These are phyloP conservation scores for Dryococelus australis DNA, from an alignment of 2,888 invertebrate genomes.

Conservation along the genomic window DNA sequence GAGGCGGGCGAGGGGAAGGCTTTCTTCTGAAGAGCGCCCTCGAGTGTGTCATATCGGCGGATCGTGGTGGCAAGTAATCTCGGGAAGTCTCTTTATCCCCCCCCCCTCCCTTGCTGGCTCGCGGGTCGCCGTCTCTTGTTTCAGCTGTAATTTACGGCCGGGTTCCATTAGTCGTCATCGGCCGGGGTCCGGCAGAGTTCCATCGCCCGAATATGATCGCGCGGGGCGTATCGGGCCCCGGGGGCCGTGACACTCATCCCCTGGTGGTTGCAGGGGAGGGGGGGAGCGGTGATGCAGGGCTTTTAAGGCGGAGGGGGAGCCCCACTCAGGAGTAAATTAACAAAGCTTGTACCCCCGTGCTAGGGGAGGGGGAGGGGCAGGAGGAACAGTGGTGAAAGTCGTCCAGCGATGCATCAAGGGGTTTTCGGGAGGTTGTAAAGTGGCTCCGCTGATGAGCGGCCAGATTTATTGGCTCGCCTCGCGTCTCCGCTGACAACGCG, in stretches of 20 bases:
- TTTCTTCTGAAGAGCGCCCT: neutral
- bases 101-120: neutral
- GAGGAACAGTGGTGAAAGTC: neutral
- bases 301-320: neutral
- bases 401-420: neutral
- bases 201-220: neutral
- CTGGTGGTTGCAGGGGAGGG: too few relatives aligned
- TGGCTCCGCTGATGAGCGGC: neutral
- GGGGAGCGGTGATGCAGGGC: too few relatives aligned
- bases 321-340: slow-evolving; percentile 11
- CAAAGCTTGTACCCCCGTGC: neutral
- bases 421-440: neutral
- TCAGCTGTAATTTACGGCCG: neutral
- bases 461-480: neutral
- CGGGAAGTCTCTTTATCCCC: neutral
- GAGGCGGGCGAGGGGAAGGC: too few relatives aligned
- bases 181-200: neutral
- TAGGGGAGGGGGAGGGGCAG: neutral
- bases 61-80: neutral
- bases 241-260: neutral
- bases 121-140: neutral
- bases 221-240: neutral
- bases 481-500: neutral
- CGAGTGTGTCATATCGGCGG: neutral
- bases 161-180: neutral